Base-by-base conservation (phyloP, 2,113 vertebrate genomes). In the Periophthalmus modestus region DNA sequence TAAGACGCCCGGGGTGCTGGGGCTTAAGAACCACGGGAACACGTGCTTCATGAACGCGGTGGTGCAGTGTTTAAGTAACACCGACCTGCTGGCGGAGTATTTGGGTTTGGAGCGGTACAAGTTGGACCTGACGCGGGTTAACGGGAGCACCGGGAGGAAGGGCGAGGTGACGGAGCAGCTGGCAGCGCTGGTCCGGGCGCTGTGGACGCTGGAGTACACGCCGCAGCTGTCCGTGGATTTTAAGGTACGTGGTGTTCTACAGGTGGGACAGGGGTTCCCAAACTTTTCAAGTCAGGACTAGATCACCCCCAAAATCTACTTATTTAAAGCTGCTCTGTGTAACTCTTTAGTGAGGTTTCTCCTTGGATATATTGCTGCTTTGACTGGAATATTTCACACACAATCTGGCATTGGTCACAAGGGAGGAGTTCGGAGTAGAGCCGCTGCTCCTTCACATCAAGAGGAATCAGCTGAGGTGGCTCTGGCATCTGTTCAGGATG, bases 1-100 rank as follows among this genome's bases (percentile, higher is more conserved):
- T 69, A 93, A 92, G 73, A 87, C 91, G 28, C 96, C 96, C 0
- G 96, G 96, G 0, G 95, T 94, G 0, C 91, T 94, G 85, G 96
- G 96, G 36, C 88, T 97, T 89, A 96, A 96, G 69, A 98, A 98
- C 89, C 96, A 97, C 87, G 96, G 96, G 18, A 97, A 98, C 93
- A 97, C 96, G 88, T 98, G 96, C 74, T 98, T 97, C 91, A 96
- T 98, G 95, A 98, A 98, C 88, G 96, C 96, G 1, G 95, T 96
- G 89, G 95, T 97, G 80, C 96, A 98, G 93, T 98, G 96, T 71
- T 79, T 98, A 89, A 98, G 95, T 90, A 96, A 98, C 93, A 97
- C 96, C 0, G 96, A 96, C 78, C 92, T 96, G 79, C 94, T 98
- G 70, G 96, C 96, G 0, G 96, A 97, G 91, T 95, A 96, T 85